Conservation (phyloP, 2,113 vertebrate genomes). For the Ptyas mucosa region DNA sequence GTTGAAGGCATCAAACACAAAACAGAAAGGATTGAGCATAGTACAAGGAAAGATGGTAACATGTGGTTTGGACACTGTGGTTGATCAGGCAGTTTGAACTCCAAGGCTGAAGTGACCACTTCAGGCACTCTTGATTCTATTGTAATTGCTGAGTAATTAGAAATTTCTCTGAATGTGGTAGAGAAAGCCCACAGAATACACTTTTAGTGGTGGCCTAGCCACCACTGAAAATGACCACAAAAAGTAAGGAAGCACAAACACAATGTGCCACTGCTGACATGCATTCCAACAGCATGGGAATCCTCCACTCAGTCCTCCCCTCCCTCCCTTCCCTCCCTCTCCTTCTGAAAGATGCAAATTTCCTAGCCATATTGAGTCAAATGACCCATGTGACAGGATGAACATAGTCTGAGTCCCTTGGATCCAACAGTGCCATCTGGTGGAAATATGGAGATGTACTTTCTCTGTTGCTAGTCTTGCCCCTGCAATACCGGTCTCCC, state of each 20-base stretch:
- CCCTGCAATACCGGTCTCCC: neutral
- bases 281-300: neutral
- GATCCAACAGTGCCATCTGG: neutral
- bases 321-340: neutral
- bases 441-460: neutral
- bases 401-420: neutral
- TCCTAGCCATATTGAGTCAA: neutral
- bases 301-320: neutral
- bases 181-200: neutral
- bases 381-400: neutral
- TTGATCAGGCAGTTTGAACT: neutral
- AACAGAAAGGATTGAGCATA: neutral
- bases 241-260: neutral
- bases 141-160: neutral
- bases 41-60: neutral
- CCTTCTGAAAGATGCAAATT: neutral
- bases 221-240: neutral
- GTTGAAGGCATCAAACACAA: neutral
- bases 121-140: neutral
- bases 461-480: neutral
- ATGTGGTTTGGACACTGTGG: neutral
- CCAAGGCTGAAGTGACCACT: neutral
- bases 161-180: neutral
- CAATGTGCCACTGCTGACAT: neutral
- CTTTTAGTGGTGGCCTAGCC: neutral